phyloP scores from a whole-genome alignment of 64 coral and sea anemone genomes.

The Montipora foliosa region DNA sequence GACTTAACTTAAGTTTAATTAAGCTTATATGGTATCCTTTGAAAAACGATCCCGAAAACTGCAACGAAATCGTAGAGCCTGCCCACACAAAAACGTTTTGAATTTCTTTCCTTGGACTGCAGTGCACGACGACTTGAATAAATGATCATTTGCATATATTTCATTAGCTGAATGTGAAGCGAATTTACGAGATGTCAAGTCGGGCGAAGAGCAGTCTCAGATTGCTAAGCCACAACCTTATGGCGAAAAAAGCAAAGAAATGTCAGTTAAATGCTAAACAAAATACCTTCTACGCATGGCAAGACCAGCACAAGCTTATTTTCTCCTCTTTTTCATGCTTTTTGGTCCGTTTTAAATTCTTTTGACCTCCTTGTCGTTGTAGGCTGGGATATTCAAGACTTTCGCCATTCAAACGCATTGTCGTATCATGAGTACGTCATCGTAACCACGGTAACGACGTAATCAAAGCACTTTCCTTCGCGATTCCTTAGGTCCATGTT shows the following conservation, averaged over 20 bases:
- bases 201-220: neutral
- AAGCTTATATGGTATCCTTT: no score
- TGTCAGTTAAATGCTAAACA: neutral
- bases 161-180: conserved; percentile 18
- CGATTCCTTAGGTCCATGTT: neutral
- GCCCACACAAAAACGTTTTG: neutral
- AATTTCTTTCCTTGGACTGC: conserved; percentile 16
- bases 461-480: neutral
- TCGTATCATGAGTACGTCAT: conserved; percentile 72
- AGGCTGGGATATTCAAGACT: conserved; percentile 37
- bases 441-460: conserved; percentile 48
- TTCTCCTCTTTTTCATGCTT: conserved; percentile 25
- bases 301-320: neutral
- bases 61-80: neutral
- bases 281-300: conserved; percentile 2
- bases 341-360: conserved; percentile 21
- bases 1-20: no score
- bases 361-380: conserved; percentile 27
- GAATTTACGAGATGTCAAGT: conserved; percentile 31
- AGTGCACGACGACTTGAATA: conserved; percentile 33
- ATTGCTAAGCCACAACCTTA: neutral
- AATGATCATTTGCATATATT: conserved; percentile 42
- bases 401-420: conserved; percentile 75
- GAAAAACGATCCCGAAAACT: neutral
- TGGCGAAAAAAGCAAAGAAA: neutral